These are phyloP conservation scores for Paracanthobrama guichenoti DNA, from an alignment of 2,113 vertebrate species.

Conservation along the genomic window DNA sequence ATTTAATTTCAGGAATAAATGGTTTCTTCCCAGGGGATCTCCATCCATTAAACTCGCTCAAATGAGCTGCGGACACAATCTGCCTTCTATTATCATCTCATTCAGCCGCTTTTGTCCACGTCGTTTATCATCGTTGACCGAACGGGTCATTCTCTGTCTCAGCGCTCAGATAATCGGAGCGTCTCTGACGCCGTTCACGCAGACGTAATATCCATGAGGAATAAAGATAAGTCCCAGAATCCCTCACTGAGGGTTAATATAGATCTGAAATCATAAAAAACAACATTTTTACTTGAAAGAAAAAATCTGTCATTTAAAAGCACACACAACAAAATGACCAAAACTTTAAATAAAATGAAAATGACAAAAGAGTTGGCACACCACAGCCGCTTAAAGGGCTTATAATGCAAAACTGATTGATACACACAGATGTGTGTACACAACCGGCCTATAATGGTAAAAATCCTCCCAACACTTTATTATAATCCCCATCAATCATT, in stretches of 20 bases:
- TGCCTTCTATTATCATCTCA: constrained; percentile 70
- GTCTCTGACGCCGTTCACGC: constrained; percentile 62
- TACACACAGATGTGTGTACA: no score
- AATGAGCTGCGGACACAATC: constrained; percentile 62
- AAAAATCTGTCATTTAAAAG: no score
- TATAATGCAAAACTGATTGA: no score
- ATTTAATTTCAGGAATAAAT: constrained; percentile 57
- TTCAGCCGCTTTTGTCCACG: constrained; percentile 73
- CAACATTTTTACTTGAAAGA: background rate
- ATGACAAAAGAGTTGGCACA: no score
- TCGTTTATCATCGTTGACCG: constrained; percentile 73
- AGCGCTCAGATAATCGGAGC: constrained; percentile 23
- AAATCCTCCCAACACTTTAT: no score
- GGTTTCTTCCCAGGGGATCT: constrained; percentile 41
- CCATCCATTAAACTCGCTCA: constrained; percentile 51
- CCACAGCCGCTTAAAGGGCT: no score
- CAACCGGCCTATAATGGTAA: no score
- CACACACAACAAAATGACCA: no score
- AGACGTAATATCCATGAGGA: constrained; percentile 59
- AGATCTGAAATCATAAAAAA: background rate
- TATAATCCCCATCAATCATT: no score
- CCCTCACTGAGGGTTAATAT: background rate
- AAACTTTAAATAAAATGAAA: no score
- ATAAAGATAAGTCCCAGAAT: constrained; percentile 51
- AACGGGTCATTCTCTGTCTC: constrained; percentile 58